Conservation (phyloP, 2,113 vertebrate genomes). For the Hemibagrus wyckioides region DNA sequence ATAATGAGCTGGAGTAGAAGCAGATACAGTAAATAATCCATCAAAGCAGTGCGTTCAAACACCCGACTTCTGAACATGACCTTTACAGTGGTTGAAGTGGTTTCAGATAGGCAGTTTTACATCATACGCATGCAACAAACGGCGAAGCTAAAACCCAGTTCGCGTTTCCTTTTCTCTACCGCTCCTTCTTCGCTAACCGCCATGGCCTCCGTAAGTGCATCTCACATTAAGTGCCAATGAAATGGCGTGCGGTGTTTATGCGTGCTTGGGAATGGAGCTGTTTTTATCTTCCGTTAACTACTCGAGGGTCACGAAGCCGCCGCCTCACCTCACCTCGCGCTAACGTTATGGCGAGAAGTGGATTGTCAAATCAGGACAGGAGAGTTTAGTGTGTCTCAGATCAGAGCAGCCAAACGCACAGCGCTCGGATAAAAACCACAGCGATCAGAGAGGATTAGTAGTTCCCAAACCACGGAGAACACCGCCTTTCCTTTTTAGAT, state of each 20-base stretch:
- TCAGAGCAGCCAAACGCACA: slow-evolving; percentile 26
- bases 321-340: too few relatives aligned
- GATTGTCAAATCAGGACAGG: slow-evolving; percentile 19
- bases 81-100: slow-evolving; percentile 25
- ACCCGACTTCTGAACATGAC: slow-evolving; percentile 29
- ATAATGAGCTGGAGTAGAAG: slow-evolving; percentile 20
- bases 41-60: slow-evolving; percentile 31
- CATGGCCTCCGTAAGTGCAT: neutral
- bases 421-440: slow-evolving; percentile 1
- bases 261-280: neutral
- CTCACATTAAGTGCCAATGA: neutral
- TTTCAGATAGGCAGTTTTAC: slow-evolving; percentile 39
- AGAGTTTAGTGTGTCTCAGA: neutral
- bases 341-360: neutral
- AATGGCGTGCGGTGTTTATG: neutral
- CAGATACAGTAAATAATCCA: slow-evolving; percentile 42
- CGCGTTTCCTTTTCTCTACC: too few relatives aligned
- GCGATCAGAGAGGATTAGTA: neutral
- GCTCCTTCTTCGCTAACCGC: neutral
- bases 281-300: neutral
- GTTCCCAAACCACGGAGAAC: neutral
- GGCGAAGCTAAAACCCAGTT: slow-evolving; percentile 15
- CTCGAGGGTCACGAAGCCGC: neutral
- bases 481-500: neutral
- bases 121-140: slow-evolving; percentile 50